Conservation (phyloP, 92 coral and sea anemone genomes). For the Plumapathes pennacea region DNA sequence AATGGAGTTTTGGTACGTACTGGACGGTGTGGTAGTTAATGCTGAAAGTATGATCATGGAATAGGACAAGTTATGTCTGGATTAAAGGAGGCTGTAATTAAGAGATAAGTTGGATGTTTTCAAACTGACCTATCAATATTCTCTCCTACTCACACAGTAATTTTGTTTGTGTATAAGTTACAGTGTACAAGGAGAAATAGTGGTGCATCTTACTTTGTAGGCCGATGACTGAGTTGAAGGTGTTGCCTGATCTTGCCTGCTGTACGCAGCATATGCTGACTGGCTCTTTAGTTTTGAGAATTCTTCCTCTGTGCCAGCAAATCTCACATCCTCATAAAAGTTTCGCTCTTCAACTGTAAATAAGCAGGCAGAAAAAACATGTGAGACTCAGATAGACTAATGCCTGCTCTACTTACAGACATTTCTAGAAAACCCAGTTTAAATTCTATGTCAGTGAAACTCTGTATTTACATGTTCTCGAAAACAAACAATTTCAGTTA, state of each 20-base stretch:
- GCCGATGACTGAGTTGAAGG: constrained; percentile 26
- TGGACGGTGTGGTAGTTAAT: no score
- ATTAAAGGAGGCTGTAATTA: no score
- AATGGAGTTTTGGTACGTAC: no score
- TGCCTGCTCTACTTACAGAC: no score
- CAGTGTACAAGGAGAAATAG: not conserved
- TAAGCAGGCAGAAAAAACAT: not conserved
- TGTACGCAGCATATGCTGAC: constrained; percentile 25
- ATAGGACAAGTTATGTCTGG: no score
- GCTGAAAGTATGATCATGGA: no score
- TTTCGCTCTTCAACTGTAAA: constrained; percentile 73
- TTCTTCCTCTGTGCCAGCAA: constrained; percentile 66
- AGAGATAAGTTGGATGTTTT: no score
- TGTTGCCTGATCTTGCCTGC: constrained; percentile 3
- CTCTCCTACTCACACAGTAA: not conserved
- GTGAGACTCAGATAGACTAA: no score
- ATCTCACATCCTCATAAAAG: constrained; percentile 76
- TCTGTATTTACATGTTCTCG: no score
- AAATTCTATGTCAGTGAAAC: no score
- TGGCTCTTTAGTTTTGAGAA: constrained; percentile 54
- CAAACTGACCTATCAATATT: not conserved
- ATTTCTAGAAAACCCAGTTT: no score
- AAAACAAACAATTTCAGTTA: no score
- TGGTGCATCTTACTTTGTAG: constrained; percentile 45
- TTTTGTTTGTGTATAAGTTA: not conserved